Evolutionary conservation across 2,888 invertebrate species (phyloP).

Genomic region (Panopea generosa): DNA sequence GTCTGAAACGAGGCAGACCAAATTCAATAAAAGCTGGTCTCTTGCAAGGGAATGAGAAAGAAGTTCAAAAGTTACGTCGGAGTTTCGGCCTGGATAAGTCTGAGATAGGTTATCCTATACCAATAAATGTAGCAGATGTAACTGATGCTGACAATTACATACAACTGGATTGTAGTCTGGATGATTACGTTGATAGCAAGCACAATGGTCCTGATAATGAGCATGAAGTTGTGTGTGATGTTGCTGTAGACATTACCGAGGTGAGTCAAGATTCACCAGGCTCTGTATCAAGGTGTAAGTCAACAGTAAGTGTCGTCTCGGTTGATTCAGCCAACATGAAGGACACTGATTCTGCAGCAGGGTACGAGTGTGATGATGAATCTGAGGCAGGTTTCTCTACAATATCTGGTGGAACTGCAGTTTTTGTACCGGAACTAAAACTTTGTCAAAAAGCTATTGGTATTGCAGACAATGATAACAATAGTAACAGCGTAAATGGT

Average conservation of each 20-base stretch:
- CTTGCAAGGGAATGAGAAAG: constrained; percentile 67
- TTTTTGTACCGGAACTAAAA: constrained; percentile 45
- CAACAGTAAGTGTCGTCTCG: constrained; percentile 16
- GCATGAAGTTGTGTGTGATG: constrained; percentile 4
- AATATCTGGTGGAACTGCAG: constrained; percentile 67
- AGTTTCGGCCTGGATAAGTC: constrained; percentile 75
- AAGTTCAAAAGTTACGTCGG: constrained; percentile 68
- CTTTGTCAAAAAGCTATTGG: neutral
- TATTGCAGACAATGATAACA: constrained; percentile 7
- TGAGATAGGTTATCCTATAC: constrained; percentile 68
- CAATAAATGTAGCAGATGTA: constrained; percentile 61
- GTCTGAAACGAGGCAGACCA: constrained; percentile 75
- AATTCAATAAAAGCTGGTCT: constrained; percentile 79
- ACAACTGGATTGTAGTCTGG: constrained; percentile 49
- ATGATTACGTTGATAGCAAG: constrained; percentile 31
- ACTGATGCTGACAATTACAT: constrained; percentile 37
- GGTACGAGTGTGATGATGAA: constrained; percentile 45
- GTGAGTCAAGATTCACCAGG: constrained; percentile 26
- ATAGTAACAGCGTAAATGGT: neutral
- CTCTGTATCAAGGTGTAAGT: constrained; percentile 36
- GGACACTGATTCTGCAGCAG: constrained; percentile 1
- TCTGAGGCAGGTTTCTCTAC: constrained; percentile 69
- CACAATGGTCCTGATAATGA: neutral
- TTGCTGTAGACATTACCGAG: constrained; percentile 9
- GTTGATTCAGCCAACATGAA: constrained; percentile 1